Evolutionary conservation across 2,888 invertebrate genomes (phyloP), one percentile per base, ranked within the genome.

Genomic region (Drosophila leonis): DNA sequence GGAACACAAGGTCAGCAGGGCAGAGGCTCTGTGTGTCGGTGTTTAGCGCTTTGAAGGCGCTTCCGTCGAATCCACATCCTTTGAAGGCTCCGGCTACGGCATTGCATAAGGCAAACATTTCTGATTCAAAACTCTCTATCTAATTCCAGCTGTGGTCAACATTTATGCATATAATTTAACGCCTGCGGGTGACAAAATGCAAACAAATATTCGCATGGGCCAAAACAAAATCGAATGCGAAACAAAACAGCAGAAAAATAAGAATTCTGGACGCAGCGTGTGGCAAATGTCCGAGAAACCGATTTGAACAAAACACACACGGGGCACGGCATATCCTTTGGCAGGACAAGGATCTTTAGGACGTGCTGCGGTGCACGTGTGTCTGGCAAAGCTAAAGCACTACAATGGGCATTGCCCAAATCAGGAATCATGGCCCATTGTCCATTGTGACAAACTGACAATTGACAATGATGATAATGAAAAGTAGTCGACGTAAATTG

Each of bases 201-300:
- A 52, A 70, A 73, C 63, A 83, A 88, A 84, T 82, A 71, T 65
- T 82, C 72, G 65, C 66, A 55, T 90, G 87, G 88, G 82, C 88
- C 84, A 90, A 90, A 83, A 89, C 84, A 88, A 80, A 88, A 87
- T 49, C 55, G n/a, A 31, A 56, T 56, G 42, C 42, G 42, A 42
- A 41, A 56, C 56, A 56, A 41, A 52, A 54, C 12, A 27, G 27
- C 46, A 1, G 1, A 27, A 39, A 54, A n/a, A 6, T 24, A 33
- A 24, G 82, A 82, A 80, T 78, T 81, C 84, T 83, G 37, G 18
- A 7, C 81, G 75, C 83, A 90, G 88, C 89, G 82, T 83, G 84
- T 69, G 76, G 70, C 57, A 71, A 83, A 88, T 83, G 79, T 88
- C 86, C 83, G 82, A 88, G 89, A 84, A 84, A 88, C 82, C 84